A percentile compares a stretch with the other conserved stretches of the same genome.
Evolutionary conservation across 2,797 vertebrate genomes (phyloP).

Genomic region (Mormyrus proboscirostris): DNA sequence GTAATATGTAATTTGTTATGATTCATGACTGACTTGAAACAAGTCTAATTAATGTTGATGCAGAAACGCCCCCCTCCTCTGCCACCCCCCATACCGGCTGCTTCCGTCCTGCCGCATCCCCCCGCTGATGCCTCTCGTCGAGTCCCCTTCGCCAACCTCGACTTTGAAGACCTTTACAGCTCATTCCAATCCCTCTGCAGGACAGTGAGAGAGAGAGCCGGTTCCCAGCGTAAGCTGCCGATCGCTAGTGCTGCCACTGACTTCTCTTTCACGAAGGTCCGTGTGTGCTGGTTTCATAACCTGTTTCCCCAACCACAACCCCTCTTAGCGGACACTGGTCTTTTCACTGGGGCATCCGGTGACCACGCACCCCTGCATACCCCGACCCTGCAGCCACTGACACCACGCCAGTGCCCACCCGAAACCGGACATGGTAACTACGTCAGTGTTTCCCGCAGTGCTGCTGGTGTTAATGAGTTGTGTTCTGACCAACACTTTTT

Average conservation of each 20-base stretch:
- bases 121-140: slow-evolving; percentile 50
- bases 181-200: slow-evolving; percentile 92
- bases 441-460: not conserved
- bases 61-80: slow-evolving; percentile 48
- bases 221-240: slow-evolving; percentile 59
- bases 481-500: slow-evolving; percentile 9
- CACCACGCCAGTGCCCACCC: slow-evolving; percentile 45
- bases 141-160: slow-evolving; percentile 90
- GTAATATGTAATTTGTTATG: not conserved
- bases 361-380: slow-evolving; percentile 67
- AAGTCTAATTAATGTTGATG: slow-evolving; percentile 23
- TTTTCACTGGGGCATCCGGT: slow-evolving; percentile 35
- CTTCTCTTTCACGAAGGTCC: not conserved
- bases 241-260: not conserved
- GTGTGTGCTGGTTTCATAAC: not conserved
- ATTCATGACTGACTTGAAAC: not conserved
- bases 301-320: not conserved
- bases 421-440: slow-evolving; percentile 58
- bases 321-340: slow-evolving; percentile 53
- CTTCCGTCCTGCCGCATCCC: slow-evolving; percentile 32
- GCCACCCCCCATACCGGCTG: slow-evolving; percentile 17
- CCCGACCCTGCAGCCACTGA: slow-evolving; percentile 60
- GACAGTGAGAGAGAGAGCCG: slow-evolving; percentile 84
- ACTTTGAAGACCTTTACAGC: slow-evolving; percentile 84
- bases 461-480: not conserved